phyloP scores from a whole-genome alignment of 2,888 invertebrate species.

The Luperina nickerlii region DNA sequence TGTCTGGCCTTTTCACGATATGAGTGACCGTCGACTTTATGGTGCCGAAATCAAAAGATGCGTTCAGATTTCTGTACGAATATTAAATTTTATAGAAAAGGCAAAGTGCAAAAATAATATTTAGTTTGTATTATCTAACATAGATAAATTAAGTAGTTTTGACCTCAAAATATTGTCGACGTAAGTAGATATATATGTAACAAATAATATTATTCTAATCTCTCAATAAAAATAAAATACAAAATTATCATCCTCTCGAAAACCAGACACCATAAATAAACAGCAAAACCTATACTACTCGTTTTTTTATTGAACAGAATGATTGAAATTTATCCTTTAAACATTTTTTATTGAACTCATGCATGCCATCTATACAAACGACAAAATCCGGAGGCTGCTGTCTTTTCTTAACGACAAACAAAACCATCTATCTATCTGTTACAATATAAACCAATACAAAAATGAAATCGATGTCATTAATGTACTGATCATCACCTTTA shows the following conservation, averaged over 20 bases:
- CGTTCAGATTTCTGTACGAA: background rate
- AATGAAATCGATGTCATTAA: background rate
- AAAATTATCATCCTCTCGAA: background rate
- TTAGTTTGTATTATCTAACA: background rate
- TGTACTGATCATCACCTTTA: background rate
- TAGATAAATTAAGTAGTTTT: background rate
- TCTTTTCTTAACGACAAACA: background rate
- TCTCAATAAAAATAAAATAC: background rate
- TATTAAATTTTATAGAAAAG: background rate
- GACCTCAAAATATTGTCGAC: background rate
- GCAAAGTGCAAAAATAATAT: background rate
- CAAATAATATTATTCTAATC: background rate
- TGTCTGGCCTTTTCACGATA: background rate
- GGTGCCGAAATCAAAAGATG: background rate
- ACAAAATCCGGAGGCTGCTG: slow-evolving; percentile 47
- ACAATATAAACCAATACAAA: background rate
- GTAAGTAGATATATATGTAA: background rate
- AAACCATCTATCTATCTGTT: background rate
- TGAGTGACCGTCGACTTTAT: background rate
- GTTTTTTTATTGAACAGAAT: slow-evolving; percentile 75
- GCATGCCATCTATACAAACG: slow-evolving; percentile 73
- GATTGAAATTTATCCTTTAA: slow-evolving; percentile 76
- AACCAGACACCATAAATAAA: background rate
- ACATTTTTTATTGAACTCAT: slow-evolving; percentile 74
- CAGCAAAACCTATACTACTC: slow-evolving; percentile 26